Evolutionary conservation across 2,888 invertebrate genomes (phyloP).

Genomic region (Sinohyriopsis cumingii): DNA sequence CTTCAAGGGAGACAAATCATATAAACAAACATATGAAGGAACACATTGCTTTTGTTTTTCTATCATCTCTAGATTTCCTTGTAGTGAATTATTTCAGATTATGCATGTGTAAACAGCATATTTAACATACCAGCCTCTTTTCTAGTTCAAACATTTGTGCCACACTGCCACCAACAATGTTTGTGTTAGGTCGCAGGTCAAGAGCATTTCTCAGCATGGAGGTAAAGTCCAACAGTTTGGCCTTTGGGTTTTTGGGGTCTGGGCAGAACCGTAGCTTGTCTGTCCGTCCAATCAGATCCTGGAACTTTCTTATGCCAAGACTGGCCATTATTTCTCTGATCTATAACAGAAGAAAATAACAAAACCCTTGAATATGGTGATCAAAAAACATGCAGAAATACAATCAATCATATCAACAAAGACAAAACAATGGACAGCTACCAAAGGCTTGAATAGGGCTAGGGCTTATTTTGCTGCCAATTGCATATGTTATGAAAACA

Average conservation of each 20-base stretch:
- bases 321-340: conserved; percentile 92
- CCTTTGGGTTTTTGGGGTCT: conserved; percentile 84
- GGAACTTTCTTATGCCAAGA: conserved; percentile 89
- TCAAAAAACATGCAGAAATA: not conserved
- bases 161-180: conserved; percentile 91
- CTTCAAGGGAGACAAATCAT: too few relatives aligned
- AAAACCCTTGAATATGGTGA: not conserved
- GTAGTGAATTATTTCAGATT: too few relatives aligned
- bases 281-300: conserved; percentile 82
- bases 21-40: too few relatives aligned
- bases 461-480: too few relatives aligned
- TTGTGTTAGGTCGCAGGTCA: conserved; percentile 90
- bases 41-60: too few relatives aligned
- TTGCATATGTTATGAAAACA: too few relatives aligned
- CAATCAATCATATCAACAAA: too few relatives aligned
- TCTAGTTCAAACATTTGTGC: conserved; percentile 77
- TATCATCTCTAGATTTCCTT: too few relatives aligned
- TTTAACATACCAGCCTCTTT: conserved; percentile 64
- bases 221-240: conserved; percentile 87
- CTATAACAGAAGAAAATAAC: conserved; percentile 71
- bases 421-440: not conserved
- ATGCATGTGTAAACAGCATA: not conserved
- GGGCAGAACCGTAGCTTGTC: conserved; percentile 77
- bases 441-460: not conserved
- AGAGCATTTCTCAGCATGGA: conserved; percentile 91